A percentile compares a stretch with the other conserved stretches of the same genome.
Conservation (phyloP, 2,113 vertebrate species). For the Forbesichthys agassizii region DNA sequence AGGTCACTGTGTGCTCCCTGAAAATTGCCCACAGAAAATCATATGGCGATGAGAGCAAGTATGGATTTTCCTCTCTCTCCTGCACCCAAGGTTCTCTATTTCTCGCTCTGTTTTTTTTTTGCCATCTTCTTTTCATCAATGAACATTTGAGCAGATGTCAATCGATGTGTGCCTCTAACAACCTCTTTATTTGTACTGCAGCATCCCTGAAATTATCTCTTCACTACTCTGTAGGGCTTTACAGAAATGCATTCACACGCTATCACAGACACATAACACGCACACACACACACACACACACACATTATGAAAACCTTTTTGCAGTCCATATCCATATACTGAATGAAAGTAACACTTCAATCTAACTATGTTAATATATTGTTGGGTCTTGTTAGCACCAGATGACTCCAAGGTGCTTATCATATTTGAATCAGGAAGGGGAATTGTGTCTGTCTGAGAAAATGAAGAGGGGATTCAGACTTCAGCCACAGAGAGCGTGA, state of each 20-base stretch:
- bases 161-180: constrained; percentile 69
- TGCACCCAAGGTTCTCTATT: neutral
- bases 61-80: constrained; percentile 66
- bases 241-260: constrained; percentile 38
- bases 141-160: constrained; percentile 75
- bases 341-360: no score
- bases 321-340: neutral
- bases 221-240: constrained; percentile 51
- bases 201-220: constrained; percentile 56
- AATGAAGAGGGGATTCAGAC: constrained; percentile 32
- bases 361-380: constrained; percentile 12
- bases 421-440: constrained; percentile 50
- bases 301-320: neutral
- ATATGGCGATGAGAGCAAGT: constrained; percentile 80
- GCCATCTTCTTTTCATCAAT: constrained; percentile 63
- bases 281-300: neutral
- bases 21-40: constrained; percentile 78
- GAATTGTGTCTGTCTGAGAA: constrained; percentile 46
- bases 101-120: neutral
- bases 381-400: constrained; percentile 35
- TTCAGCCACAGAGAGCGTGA: constrained; percentile 30
- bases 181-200: constrained; percentile 62
- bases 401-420: constrained; percentile 44
- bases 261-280: neutral
- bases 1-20: constrained; percentile 76